These are phyloP conservation scores for Acanthopleura granulata DNA, from an alignment of 2,888 invertebrate species.

Conservation along the genomic window DNA sequence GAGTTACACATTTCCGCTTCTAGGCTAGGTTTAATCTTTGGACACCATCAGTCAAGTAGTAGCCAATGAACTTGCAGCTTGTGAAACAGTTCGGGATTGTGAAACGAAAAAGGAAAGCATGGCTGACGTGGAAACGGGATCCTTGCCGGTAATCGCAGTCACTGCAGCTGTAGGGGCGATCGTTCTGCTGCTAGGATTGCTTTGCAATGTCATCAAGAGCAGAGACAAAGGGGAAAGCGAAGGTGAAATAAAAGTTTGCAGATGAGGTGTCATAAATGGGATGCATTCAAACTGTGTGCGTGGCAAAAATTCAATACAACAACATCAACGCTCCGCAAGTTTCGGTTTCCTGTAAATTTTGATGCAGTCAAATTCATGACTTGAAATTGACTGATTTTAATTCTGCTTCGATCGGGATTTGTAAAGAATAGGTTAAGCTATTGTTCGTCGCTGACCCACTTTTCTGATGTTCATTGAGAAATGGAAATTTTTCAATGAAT, in stretches of 20 bases:
- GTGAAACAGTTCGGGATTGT: background rate
- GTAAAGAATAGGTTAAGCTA: too few species aligned
- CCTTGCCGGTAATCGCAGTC: slow-evolving; percentile 61
- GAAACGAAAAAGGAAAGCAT: slow-evolving; percentile 2
- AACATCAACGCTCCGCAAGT: too few species aligned
- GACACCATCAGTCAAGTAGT: background rate
- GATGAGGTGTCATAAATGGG: too few species aligned
- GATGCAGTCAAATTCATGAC: too few species aligned
- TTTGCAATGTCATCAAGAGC: slow-evolving; percentile 53
- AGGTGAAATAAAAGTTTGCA: slow-evolving; percentile 1
- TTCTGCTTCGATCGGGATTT: too few species aligned
- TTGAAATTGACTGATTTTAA: too few species aligned
- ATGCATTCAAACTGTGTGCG: too few species aligned
- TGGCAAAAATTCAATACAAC: too few species aligned
- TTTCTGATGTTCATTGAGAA: too few species aligned
- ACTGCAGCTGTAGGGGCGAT: slow-evolving; percentile 67
- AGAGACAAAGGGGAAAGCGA: slow-evolving; percentile 44
- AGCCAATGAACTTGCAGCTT: background rate
- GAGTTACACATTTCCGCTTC: background rate
- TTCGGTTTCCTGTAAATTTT: too few species aligned
- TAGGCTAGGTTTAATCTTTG: background rate
- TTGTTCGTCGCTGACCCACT: too few species aligned
- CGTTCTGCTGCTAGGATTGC: slow-evolving; percentile 57
- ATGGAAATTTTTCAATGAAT: too few species aligned
- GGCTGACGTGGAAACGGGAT: slow-evolving; percentile 21